phyloP scores from a whole-genome alignment of 35 echinoderm and acorn worm genomes.

The Lytechinus variegatus region DNA sequence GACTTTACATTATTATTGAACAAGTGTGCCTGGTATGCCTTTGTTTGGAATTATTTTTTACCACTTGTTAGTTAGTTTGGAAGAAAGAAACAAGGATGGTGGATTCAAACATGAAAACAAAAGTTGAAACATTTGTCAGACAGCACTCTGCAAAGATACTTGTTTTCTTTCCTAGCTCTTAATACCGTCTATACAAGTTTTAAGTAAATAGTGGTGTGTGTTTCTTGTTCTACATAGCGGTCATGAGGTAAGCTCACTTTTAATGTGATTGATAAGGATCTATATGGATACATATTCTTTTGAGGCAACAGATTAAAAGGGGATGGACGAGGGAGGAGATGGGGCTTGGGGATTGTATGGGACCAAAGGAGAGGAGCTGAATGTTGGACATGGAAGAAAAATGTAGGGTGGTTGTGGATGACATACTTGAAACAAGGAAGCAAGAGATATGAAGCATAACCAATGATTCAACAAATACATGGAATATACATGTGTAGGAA shows the following conservation, averaged over 20 bases:
- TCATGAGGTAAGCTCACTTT: too few species aligned
- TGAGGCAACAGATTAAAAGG: neutral
- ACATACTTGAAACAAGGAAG: neutral
- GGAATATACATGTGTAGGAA: too few species aligned
- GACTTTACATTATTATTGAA: neutral
- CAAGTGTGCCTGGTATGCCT: neutral
- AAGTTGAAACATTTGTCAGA: neutral
- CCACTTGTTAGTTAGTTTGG: neutral
- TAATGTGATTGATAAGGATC: too few species aligned
- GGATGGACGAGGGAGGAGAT: too few species aligned
- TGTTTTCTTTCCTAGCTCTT: neutral
- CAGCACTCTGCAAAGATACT: neutral
- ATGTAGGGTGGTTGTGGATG: neutral
- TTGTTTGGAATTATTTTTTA: neutral
- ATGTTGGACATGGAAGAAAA: neutral
- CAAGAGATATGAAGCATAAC: neutral
- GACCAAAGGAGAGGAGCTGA: neutral
- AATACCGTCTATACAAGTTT: neutral
- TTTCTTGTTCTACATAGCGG: too few species aligned
- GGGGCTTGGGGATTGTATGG: too few species aligned
- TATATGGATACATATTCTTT: too few species aligned
- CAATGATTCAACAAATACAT: too few species aligned
- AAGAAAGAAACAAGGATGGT: neutral
- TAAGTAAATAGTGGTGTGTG: too few species aligned
- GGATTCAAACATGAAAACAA: neutral